Base-by-base conservation (phyloP, 2,113 vertebrate genomes). In the Acanthochromis polyacanthus region DNA sequence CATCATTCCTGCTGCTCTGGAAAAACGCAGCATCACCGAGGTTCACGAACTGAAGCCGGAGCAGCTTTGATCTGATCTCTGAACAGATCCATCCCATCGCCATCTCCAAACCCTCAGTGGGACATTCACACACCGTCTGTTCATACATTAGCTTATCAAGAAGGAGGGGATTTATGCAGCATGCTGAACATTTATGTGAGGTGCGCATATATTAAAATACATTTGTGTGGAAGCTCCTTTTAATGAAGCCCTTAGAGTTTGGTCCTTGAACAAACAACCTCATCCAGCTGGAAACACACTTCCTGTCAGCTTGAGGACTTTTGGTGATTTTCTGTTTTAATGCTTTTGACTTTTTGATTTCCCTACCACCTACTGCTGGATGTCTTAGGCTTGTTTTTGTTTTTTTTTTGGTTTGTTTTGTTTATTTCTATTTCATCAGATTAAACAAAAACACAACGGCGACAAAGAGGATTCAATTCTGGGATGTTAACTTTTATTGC, bases 121-220 rank as follows among this genome's bases (percentile, higher is more conserved):
- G 86, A 91, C 75, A n/a, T 74, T 74, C 69, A 83, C 71, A 62
- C 56, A 5, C 69, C 62, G 81, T 88, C 77, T 75, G 78, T 55
- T 88, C 78, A 78, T 74, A 55, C 87, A 85, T 91, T 82, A 85
- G 71, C 65, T 63, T 22, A 76, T 16, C 43, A 23, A 83, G 52
- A 32, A 67, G 74, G 57, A 59, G 17, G 14, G 16, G 72, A 84
- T 90, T 78, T 80, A 86, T 83, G 71, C 78, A 83, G 22, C 40
- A 3, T 15, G 8, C 65, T 88, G 69, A 69, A 72, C 70, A 75
- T 88, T 92, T 80, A 75, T 68, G 66, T 7, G 66, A 83, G 70
- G 30, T 74, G 71, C 85, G 87, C 81, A 89, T 88, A 83, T 59
- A 88, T 87, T 87, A 89, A 61, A 82, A 86, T 81, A 58, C 25